A percentile compares a stretch with the other conserved stretches of the same genome.
Evolutionary conservation across 2,797 vertebrate genomes (phyloP).

Genomic region (Chromis chromis): DNA sequence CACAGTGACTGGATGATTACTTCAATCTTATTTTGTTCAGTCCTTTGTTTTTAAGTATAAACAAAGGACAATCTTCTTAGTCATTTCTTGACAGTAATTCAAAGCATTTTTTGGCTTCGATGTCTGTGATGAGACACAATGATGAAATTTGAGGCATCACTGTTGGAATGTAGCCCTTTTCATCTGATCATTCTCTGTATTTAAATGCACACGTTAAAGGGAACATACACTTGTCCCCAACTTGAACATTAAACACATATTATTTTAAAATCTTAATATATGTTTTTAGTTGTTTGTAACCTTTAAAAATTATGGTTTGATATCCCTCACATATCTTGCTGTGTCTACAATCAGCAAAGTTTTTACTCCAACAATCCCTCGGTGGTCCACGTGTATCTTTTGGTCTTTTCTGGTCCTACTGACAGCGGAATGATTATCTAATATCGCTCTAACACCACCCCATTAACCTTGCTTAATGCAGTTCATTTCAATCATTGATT

Average conservation of each 20-base stretch:
- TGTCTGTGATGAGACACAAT: constrained; percentile 11
- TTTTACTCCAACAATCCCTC: not conserved
- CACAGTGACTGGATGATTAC: not conserved
- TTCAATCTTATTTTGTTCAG: not conserved
- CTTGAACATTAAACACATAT: constrained; percentile 6
- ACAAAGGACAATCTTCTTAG: not conserved
- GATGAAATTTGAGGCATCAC: constrained; percentile 25
- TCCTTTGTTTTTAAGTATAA: not conserved
- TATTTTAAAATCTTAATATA: not conserved
- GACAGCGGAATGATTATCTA: constrained; percentile 80
- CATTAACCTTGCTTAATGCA: constrained; percentile 78
- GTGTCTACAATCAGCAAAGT: not conserved
- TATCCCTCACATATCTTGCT: not conserved
- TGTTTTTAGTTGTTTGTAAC: not conserved
- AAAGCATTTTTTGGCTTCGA: not conserved
- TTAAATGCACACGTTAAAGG: constrained; percentile 39
- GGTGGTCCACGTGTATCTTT: constrained; percentile 5
- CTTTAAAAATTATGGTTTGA: not conserved
- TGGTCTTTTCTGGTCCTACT: constrained; percentile 51
- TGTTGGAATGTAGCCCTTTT: constrained; percentile 76
- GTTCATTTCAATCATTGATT: constrained; percentile 59
- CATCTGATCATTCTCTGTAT: constrained; percentile 57
- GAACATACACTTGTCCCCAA: constrained; percentile 26
- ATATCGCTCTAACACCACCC: constrained; percentile 66
- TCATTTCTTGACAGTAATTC: not conserved